Evolutionary conservation across 1,140 invertebrate genomes (phyloP), one percentile per base, ranked within the genome.

Genomic region (Popillia japonica): DNA sequence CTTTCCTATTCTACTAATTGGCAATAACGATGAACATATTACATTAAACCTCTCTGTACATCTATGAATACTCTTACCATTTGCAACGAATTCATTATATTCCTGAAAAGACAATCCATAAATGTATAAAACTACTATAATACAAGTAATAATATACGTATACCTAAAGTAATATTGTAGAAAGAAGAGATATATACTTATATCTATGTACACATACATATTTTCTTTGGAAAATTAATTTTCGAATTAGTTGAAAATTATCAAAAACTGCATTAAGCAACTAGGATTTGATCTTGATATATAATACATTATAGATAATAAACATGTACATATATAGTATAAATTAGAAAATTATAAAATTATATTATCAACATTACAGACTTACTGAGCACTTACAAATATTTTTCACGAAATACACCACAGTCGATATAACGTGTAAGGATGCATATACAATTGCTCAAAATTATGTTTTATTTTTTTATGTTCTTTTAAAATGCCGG

Each of bases 231-330:
- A 73, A 78, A 78, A 78, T 40, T 79, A 48, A 79, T 76, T 55
- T 48, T 48, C 10, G n/a, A 55, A 55, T 55, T 17, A 17, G 48
- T 55, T 55, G 17, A 55, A 55, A 17, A 55, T 55, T 55, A 55
- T 55, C 11, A 11, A 48, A 73, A 81, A 82, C 81, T 82, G 81
- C 82, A 82, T 82, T 80, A 81, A 82, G 83, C 83, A 82, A 80
- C 80, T 82, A 83, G 83, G 83, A 83, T 83, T 83, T 83, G 83
- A 83, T 72, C 64, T 72, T 72, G 10, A 72, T 72, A 72, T 72
- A 72, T 27, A 27, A 55, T 55, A 55, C 48, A 48, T 55, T 2
- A 55, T 55, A 55, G 17, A 17, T 17, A 55, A 14, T 55, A 55
- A 20, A 55, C 27, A 55, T 55, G 48, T 55, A 55, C 48, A 55